Evolutionary conservation across 2,888 invertebrate species (phyloP).

Genomic region (Eremobia ochroleuca): DNA sequence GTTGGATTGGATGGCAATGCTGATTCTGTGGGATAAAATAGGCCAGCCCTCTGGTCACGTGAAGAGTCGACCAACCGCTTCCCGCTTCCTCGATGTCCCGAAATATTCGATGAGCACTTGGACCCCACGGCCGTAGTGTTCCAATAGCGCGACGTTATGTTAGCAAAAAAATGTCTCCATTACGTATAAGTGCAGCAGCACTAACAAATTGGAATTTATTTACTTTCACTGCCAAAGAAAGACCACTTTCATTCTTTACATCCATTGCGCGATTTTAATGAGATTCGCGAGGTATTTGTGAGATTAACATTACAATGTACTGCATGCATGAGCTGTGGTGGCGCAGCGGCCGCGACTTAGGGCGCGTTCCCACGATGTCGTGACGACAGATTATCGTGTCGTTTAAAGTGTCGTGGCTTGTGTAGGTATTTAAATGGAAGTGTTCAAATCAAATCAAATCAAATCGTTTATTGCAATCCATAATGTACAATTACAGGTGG

Average conservation of each 20-base stretch:
- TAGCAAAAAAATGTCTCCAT: slow-evolving; percentile 23
- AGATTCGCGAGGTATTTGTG: slow-evolving; percentile 29
- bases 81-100: neutral
- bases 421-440: no score
- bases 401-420: no score
- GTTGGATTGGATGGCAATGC: neutral
- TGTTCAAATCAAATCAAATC: no score
- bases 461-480: no score
- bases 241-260: slow-evolving; percentile 55
- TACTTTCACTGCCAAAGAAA: slow-evolving; percentile 55
- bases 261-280: slow-evolving; percentile 37
- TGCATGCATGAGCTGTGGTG: neutral
- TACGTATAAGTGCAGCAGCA: slow-evolving; percentile 7
- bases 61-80: neutral
- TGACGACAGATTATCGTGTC: no score
- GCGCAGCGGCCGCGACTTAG: no score
- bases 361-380: no score
- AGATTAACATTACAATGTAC: slow-evolving; percentile 9
- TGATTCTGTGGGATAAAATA: neutral
- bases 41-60: no score
- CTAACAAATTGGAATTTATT: slow-evolving; percentile 51
- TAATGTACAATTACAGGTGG: no score
- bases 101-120: neutral
- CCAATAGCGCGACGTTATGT: slow-evolving; percentile 8
- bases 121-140: no score